These are phyloP conservation scores for Sebastiscus tertius DNA, from an alignment of 2,797 vertebrate species.

Conservation along the genomic window DNA sequence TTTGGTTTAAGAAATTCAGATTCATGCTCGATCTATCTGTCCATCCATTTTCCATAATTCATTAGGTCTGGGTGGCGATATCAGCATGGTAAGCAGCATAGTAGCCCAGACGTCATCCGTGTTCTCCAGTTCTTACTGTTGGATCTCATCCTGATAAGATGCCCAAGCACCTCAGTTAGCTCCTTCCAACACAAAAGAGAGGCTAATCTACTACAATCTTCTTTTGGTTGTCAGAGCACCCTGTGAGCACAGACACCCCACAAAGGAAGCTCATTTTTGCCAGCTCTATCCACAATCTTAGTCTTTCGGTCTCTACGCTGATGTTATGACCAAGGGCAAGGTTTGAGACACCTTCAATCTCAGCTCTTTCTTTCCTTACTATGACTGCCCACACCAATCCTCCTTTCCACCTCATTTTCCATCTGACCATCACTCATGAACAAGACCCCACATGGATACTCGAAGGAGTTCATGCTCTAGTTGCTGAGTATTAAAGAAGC, in stretches of 20 bases:
- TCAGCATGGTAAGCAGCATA: neutral
- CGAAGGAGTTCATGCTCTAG: constrained; percentile 34
- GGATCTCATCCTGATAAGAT: neutral
- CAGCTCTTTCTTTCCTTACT: neutral
- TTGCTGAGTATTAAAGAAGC: constrained; percentile 45
- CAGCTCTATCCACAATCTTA: neutral
- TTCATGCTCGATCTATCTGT: neutral
- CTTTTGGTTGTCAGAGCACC: neutral
- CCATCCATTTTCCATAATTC: neutral
- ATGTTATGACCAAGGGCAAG: neutral
- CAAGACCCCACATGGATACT: neutral
- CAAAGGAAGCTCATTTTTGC: neutral
- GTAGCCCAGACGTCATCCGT: neutral
- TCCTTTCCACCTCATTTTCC: neutral
- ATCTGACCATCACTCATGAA: neutral
- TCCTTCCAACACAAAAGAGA: neutral
- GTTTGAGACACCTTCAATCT: neutral
- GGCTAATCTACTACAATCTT: neutral
- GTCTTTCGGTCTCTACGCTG: neutral
- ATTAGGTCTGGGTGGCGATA: neutral
- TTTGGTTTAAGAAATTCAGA: constrained; percentile 4
- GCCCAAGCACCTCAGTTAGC: neutral
- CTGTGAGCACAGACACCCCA: neutral
- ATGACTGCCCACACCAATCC: neutral
- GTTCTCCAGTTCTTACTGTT: neutral